phyloP scores from a whole-genome alignment of 2,797 vertebrate genomes.

The Hoplostethus mediterraneus region DNA sequence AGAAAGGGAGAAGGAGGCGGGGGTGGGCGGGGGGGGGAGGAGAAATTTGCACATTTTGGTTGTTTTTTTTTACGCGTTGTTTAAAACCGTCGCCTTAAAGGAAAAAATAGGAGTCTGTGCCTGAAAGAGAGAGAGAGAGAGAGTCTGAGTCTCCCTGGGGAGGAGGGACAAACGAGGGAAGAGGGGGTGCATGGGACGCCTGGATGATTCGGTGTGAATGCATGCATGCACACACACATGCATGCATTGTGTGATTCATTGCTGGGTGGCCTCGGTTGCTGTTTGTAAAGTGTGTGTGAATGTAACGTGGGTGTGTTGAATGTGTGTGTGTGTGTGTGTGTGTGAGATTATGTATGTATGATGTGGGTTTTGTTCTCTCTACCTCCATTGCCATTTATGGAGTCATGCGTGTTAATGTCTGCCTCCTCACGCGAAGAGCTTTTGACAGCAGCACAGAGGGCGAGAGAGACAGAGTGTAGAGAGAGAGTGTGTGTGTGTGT shows the following conservation, averaged over 20 bases:
- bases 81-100: conserved; percentile 65
- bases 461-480: conserved; percentile 13
- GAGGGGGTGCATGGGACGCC: conserved; percentile 42
- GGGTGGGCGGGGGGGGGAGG: not conserved
- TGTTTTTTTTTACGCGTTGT: conserved; percentile 52
- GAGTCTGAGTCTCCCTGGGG: conserved; percentile 54
- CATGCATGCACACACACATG: conserved; percentile 47
- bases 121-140: conserved; percentile 51
- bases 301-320: conserved; percentile 27
- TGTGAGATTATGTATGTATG: conserved; percentile 68
- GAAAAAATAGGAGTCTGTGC: conserved; percentile 31
- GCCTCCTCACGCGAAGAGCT: conserved; percentile 70
- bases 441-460: conserved; percentile 54
- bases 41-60: conserved; percentile 70
- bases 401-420: conserved; percentile 75
- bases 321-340: conserved; percentile 43
- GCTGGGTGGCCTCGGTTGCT: conserved; percentile 36
- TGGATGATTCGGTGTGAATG: conserved; percentile 71
- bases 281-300: conserved; percentile 49
- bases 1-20: not conserved
- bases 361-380: conserved; percentile 42
- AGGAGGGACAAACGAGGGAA: conserved; percentile 13
- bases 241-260: conserved; percentile 4
- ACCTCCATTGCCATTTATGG: conserved; percentile 78
- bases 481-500: conserved; percentile 39